Percentiles rank a stretch among this genome's conserved stretches.
Evolutionary conservation across 2,888 invertebrate genomes (phyloP).

Genomic region (Lampropteryx suffumata): DNA sequence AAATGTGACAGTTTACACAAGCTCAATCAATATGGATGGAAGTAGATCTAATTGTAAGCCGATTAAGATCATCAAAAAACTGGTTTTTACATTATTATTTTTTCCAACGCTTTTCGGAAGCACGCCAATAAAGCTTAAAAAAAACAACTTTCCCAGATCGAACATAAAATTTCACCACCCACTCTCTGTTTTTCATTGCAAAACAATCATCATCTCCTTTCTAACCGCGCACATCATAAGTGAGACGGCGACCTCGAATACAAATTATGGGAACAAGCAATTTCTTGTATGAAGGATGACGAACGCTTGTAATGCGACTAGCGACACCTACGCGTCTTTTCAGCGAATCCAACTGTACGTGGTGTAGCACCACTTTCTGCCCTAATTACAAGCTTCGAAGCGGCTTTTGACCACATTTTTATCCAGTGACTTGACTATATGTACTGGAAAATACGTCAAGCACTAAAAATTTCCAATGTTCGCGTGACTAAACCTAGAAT

Average conservation of each 20-base stretch:
- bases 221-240: constrained; percentile 72
- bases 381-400: constrained; percentile 57
- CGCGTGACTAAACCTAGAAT: not conserved
- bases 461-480: not conserved
- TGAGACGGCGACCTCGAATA: constrained; percentile 78
- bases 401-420: constrained; percentile 25
- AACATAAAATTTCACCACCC: constrained; percentile 57
- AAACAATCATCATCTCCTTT: constrained; percentile 76
- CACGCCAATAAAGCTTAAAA: too few relatives aligned
- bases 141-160: constrained; percentile 48
- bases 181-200: constrained; percentile 62
- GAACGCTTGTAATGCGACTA: constrained; percentile 59
- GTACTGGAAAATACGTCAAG: constrained; percentile 14
- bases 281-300: constrained; percentile 76
- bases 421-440: constrained; percentile 6
- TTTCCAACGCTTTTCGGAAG: too few relatives aligned
- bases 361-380: constrained; percentile 64
- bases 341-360: constrained; percentile 74
- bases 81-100: too few relatives aligned
- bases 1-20: too few relatives aligned
- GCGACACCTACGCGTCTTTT: constrained; percentile 73
- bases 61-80: too few relatives aligned
- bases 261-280: constrained; percentile 78
- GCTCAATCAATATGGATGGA: too few relatives aligned
- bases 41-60: too few relatives aligned